Evolutionary conservation across 2,888 invertebrate species (phyloP).

Genomic region (Drepana falcataria): DNA sequence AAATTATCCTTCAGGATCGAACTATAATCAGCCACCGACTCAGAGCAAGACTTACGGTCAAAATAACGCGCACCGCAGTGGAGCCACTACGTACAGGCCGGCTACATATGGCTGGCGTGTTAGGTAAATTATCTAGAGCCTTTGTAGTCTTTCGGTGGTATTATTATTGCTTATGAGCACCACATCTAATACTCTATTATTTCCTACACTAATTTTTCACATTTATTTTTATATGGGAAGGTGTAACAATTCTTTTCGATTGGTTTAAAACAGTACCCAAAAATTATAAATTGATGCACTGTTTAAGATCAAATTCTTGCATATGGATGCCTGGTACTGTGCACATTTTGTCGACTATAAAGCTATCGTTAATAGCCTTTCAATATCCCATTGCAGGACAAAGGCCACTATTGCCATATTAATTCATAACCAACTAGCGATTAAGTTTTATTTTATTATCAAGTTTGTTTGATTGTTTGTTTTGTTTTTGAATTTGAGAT

Average conservation of each 20-base stretch:
- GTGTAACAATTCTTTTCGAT: not conserved
- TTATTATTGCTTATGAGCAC: constrained; percentile 30
- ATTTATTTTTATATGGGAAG: not conserved
- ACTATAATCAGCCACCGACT: constrained; percentile 41
- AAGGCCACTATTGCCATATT: not conserved
- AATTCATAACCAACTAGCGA: not conserved
- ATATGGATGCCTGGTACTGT: too few species aligned
- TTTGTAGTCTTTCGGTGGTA: constrained; percentile 22
- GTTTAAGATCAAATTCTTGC: too few species aligned
- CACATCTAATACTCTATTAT: constrained; percentile 1
- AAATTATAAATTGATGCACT: too few species aligned
- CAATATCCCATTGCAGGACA: not conserved
- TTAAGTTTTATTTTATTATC: not conserved
- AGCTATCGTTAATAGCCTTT: not conserved
- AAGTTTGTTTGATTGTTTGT: too few species aligned
- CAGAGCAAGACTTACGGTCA: constrained; percentile 61
- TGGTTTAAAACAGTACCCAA: too few species aligned
- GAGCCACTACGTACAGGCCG: constrained; percentile 55
- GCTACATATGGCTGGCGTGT: constrained; percentile 67
- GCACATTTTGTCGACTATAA: too few species aligned
- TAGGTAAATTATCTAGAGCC: constrained; percentile 57
- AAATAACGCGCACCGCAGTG: constrained; percentile 41
- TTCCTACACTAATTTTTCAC: not conserved
- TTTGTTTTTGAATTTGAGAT: too few species aligned
- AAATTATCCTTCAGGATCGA: constrained; percentile 62